Conservation (phyloP, 2,113 vertebrate species). For the Oenanthe oenanthe region DNA sequence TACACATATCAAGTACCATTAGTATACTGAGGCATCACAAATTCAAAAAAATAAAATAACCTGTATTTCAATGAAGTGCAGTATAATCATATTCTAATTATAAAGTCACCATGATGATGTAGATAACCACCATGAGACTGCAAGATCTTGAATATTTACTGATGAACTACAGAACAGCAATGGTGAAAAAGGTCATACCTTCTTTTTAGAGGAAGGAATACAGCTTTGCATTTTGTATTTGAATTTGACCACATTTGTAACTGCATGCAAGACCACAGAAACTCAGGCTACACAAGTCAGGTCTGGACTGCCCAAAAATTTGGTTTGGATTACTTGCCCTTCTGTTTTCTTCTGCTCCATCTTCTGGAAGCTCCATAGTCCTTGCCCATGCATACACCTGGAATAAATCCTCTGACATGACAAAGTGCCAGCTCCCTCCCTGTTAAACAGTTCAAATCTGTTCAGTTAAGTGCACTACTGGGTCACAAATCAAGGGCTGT, state of each 20-base stretch:
- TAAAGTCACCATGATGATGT: neutral
- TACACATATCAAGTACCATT: neutral
- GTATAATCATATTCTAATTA: neutral
- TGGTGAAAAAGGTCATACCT: neutral
- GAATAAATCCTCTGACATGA: neutral
- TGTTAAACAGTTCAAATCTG: fast-evolving
- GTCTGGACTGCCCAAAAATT: neutral
- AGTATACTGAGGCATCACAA: neutral
- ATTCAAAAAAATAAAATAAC: neutral
- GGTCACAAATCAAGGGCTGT: neutral
- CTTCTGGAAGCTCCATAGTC: neutral
- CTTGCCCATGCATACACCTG: neutral
- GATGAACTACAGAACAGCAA: neutral
- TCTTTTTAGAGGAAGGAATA: neutral
- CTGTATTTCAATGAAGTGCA: neutral
- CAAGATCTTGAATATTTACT: neutral
- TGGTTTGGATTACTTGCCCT: neutral
- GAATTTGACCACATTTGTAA: neutral
- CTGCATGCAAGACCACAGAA: neutral
- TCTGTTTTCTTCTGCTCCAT: neutral
- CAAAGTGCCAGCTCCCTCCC: neutral
- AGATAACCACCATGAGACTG: neutral
- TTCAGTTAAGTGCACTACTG: neutral
- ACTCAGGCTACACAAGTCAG: neutral
- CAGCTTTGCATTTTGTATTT: fast-evolving